Evolutionary conservation across 2,797 vertebrate genomes (phyloP), one percentile per base, ranked within the genome.

Genomic region (Gadopsis bispinosus): DNA sequence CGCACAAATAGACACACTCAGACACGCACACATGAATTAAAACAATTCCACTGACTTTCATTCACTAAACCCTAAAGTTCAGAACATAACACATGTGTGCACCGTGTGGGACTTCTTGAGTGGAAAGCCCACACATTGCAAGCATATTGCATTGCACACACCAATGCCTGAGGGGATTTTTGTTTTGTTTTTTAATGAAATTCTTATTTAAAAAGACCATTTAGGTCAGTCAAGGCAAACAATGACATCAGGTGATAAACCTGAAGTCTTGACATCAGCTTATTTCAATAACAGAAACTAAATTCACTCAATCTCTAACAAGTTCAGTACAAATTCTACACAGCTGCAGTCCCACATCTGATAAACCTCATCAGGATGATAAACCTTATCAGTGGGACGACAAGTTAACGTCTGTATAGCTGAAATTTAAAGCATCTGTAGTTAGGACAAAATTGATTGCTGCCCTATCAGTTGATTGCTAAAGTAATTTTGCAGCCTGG

Each of bases 21-120:
- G n/a, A 64, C 58, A 58, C 1, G 7, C 29, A n/a, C 2, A 69
- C 10, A 37, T n/a, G 31, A 33, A 59, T n/a, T 0, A 29, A 47
- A 79, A 63, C 45, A 43, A 31, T 80, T 73, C 43, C 54, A 62
- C 1, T 11, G 3, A 78, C 66, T 70, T 75, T 4, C 10, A 68
- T 61, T 63, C 66, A 69, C 51, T 75, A 43, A 83, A 68, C 13
- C 47, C 4, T 14, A 9, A 71, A 41, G 13, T 39, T 39, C 10
- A 58, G 68, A 68, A 26, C 58, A 12, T 22, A 61, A 47, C 48
- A 13, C 19, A 20, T 45, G 53, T 47, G 33, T 39, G 61, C 39
- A 65, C 55, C 29, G n/a, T 75, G 17, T 59, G 54, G 0, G 1
- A 6, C 50, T 29, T 37, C 31, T 54, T 47, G 69, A 66, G 37